Evolutionary conservation across 2,888 invertebrate genomes (phyloP).

Genomic region (Aphidius colemani): DNA sequence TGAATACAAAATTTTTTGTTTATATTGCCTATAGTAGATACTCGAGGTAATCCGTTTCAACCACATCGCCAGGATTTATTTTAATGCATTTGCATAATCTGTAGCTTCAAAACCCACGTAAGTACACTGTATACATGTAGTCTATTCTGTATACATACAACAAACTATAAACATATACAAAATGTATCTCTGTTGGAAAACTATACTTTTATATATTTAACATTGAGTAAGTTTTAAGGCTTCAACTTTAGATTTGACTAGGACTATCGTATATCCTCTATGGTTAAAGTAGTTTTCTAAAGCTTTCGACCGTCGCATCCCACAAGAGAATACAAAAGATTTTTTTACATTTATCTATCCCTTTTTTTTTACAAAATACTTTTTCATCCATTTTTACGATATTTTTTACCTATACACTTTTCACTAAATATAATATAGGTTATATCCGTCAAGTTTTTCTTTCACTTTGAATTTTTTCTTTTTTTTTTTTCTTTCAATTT

Average conservation of each 20-base stretch:
- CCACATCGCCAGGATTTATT: slow-evolving; percentile 39
- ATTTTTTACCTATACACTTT: neutral
- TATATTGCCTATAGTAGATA: slow-evolving; percentile 26
- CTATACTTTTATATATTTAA: slow-evolving; percentile 27
- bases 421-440: slow-evolving; percentile 23
- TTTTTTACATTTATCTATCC: slow-evolving; percentile 10
- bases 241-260: slow-evolving; percentile 27
- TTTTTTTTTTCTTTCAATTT: neutral
- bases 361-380: neutral
- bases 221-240: slow-evolving; percentile 31
- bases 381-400: neutral
- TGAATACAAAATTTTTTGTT: neutral
- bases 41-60: slow-evolving; percentile 35
- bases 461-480: no score
- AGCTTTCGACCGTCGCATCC: slow-evolving; percentile 12
- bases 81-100: slow-evolving; percentile 41
- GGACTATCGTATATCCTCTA: slow-evolving; percentile 12
- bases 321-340: slow-evolving; percentile 10
- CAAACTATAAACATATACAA: slow-evolving; percentile 16
- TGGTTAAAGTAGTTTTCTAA: slow-evolving; percentile 12
- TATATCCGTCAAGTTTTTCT: slow-evolving; percentile 15
- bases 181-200: neutral
- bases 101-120: slow-evolving; percentile 27
- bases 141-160: slow-evolving; percentile 20
- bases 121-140: slow-evolving; percentile 28